A percentile compares a stretch with the other conserved stretches of the same genome.
phyloP scores from a whole-genome alignment of 92 coral and sea anemone species.

The Isaurus tuberculatus region DNA sequence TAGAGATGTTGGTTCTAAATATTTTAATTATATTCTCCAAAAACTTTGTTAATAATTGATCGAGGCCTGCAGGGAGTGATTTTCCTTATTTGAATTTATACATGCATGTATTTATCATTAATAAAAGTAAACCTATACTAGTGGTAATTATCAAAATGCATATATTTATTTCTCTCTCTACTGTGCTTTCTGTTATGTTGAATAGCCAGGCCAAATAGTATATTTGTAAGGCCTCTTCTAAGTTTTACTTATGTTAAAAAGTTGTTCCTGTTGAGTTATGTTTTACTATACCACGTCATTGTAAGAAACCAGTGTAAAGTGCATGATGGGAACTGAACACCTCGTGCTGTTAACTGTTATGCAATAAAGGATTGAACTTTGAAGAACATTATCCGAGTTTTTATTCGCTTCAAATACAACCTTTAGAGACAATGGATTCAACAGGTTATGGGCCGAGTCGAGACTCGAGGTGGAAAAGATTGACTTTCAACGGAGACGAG shows the following conservation, averaged over 20 bases:
- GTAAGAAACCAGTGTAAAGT: too few relatives aligned
- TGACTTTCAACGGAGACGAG: slow-evolving; percentile 37
- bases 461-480: slow-evolving; percentile 25
- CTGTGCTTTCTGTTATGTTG: slow-evolving; percentile 58
- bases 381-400: neutral
- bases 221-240: slow-evolving; percentile 48
- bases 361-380: neutral
- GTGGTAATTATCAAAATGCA: neutral
- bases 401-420: too few relatives aligned
- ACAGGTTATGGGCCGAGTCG: slow-evolving; percentile 48
- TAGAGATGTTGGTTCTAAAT: slow-evolving; percentile 4
- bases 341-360: neutral
- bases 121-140: neutral
- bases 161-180: neutral
- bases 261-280: neutral
- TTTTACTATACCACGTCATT: too few relatives aligned
- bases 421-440: slow-evolving; percentile 2
- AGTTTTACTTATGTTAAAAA: slow-evolving; percentile 49
- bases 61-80: neutral
- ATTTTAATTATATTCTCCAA: neutral
- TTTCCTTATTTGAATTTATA: neutral
- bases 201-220: slow-evolving; percentile 58
- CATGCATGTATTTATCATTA: neutral
- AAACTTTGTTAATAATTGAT: neutral
- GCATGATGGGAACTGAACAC: too few relatives aligned